Conservation (phyloP, 2,113 vertebrate genomes). For the Mobula hypostoma region DNA sequence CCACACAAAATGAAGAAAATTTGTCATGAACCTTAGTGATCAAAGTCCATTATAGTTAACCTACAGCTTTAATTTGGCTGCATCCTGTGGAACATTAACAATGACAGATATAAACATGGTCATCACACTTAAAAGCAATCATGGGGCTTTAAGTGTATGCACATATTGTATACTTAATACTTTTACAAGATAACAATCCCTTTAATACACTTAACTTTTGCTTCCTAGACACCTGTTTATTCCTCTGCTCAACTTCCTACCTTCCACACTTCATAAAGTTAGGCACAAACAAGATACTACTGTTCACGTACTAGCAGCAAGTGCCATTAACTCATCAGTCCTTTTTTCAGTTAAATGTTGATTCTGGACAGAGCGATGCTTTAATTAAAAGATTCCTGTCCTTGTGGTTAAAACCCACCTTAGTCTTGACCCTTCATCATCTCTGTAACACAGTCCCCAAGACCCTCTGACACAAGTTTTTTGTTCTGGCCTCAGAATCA, state of each 20-base stretch:
- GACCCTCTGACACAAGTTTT: neutral
- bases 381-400: neutral
- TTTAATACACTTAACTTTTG: neutral
- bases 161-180: neutral
- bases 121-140: neutral
- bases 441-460: neutral
- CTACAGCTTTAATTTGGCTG: neutral
- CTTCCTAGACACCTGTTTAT: neutral
- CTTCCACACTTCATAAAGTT: neutral
- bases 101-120: neutral
- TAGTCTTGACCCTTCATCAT: neutral
- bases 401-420: neutral
- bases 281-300: neutral
- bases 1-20: neutral
- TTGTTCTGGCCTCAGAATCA: neutral
- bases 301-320: neutral
- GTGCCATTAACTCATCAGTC: neutral
- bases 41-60: neutral
- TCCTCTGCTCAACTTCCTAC: neutral
- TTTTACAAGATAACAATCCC: neutral
- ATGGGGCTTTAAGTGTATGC: too few species aligned
- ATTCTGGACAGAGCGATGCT: neutral
- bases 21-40: neutral
- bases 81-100: neutral
- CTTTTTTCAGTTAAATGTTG: neutral